Percentiles rank a stretch among this genome's conserved stretches.
These are phyloP conservation scores for Orthonevra nobilis DNA, from an alignment of 2,888 invertebrate species.

Conservation along the genomic window DNA sequence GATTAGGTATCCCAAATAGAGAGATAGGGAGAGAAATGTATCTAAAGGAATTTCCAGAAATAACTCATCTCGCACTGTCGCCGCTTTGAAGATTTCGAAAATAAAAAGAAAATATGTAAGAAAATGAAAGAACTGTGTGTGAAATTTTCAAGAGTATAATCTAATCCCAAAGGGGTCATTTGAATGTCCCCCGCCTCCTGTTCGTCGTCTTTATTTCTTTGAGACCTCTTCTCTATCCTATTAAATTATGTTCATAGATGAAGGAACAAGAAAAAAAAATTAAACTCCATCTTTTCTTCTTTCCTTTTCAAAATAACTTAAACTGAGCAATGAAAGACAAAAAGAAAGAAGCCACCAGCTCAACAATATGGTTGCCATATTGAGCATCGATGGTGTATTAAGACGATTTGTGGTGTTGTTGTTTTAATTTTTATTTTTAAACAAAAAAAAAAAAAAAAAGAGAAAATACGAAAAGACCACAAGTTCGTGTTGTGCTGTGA, in stretches of 20 bases:
- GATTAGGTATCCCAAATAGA: slow-evolving; percentile 60
- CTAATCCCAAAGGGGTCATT: slow-evolving; percentile 67
- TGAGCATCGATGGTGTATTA: slow-evolving; percentile 69
- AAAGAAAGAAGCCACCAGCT: slow-evolving; percentile 46
- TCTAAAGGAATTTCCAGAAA: slow-evolving; percentile 61
- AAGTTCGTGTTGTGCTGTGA: slow-evolving; percentile 68
- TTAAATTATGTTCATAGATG: slow-evolving; percentile 50
- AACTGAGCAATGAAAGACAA: slow-evolving; percentile 22
- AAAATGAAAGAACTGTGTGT: slow-evolving; percentile 33
- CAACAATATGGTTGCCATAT: slow-evolving; percentile 68
- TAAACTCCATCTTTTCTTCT: slow-evolving; percentile 52
- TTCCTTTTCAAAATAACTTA: slow-evolving; percentile 21
- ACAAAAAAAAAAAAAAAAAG: slow-evolving; percentile 34
- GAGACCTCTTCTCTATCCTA: slow-evolving; percentile 12
- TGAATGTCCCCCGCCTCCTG: slow-evolving; percentile 25
- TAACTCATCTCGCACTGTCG: slow-evolving; percentile 56
- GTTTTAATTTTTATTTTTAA: slow-evolving; percentile 63
- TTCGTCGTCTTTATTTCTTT: slow-evolving; percentile 5
- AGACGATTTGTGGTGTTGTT: slow-evolving; percentile 65
- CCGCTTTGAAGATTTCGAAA: slow-evolving; percentile 42
- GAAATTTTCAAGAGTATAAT: slow-evolving; percentile 32
- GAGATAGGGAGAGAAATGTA: slow-evolving; percentile 28
- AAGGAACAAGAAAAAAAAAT: slow-evolving; percentile 14
- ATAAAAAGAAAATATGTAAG: too few relatives aligned
- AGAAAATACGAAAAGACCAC: slow-evolving; percentile 41